A percentile compares a stretch with the other conserved stretches of the same genome.
Evolutionary conservation across 2,797 vertebrate species (phyloP).

Genomic region (Eulemur coronatus): DNA sequence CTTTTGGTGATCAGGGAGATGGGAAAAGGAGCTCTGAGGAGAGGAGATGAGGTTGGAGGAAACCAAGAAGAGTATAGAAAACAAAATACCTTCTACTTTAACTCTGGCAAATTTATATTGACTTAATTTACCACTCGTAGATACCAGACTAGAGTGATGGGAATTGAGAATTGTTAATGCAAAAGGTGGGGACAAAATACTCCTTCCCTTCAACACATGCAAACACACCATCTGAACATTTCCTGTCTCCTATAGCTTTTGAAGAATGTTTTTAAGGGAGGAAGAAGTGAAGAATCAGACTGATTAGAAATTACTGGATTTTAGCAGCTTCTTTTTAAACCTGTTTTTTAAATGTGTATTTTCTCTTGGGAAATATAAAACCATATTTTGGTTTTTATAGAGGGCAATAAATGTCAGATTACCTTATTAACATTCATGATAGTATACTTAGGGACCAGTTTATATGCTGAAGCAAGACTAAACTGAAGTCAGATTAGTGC

Average conservation of each 20-base stretch:
- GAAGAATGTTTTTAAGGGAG: not conserved
- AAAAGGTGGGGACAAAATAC: not conserved
- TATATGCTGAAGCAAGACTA: constrained; percentile 38
- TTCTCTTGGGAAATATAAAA: constrained; percentile 40
- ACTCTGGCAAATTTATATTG: constrained; percentile 12
- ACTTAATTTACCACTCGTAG: constrained; percentile 13
- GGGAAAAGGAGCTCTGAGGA: not conserved
- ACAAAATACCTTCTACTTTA: not conserved
- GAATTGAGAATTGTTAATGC: not conserved
- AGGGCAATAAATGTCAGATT: constrained; percentile 13
- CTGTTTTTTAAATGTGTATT: not conserved
- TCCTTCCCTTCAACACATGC: not conserved
- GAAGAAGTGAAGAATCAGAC: not conserved
- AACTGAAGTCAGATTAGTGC: constrained; percentile 30
- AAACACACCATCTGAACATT: not conserved
- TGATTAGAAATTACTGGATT: constrained; percentile 22
- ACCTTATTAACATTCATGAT: constrained; percentile 41
- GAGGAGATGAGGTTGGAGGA: not conserved
- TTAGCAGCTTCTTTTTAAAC: constrained; percentile 39
- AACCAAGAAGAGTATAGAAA: constrained; percentile 30
- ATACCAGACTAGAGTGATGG: not conserved
- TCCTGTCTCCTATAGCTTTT: not conserved
- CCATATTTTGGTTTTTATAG: not conserved
- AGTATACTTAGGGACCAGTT: constrained; percentile 14
- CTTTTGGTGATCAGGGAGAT: constrained; percentile 29